A percentile compares a stretch with the other conserved stretches of the same genome.
These are phyloP conservation scores for Coranthus polyacanthus DNA, from an alignment of 2,797 vertebrate species.

Conservation along the genomic window DNA sequence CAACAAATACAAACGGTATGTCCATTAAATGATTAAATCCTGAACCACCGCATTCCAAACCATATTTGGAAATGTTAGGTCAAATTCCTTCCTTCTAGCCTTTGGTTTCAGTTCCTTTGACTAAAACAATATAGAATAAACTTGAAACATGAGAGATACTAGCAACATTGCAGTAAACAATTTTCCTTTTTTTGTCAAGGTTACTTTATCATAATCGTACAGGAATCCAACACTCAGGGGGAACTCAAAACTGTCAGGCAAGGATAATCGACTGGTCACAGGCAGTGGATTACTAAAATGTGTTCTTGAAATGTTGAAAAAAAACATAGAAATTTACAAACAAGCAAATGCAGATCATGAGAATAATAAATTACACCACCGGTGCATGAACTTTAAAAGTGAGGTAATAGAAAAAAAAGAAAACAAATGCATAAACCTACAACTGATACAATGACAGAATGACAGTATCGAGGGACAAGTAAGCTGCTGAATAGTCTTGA, in stretches of 20 bases:
- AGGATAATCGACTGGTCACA: not conserved
- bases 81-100: not conserved
- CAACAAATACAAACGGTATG: not conserved
- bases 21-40: not conserved
- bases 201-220: constrained; percentile 1
- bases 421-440: not conserved
- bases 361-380: no score
- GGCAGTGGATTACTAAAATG: not conserved
- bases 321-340: not conserved
- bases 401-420: no score
- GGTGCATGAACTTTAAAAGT: no score
- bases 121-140: no score
- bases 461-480: no score
- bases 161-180: not conserved
- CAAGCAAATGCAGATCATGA: not conserved
- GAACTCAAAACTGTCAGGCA: not conserved
- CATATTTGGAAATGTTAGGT: not conserved
- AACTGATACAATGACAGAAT: not conserved
- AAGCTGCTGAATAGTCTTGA: no score
- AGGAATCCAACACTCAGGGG: not conserved
- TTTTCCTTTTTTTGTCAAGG: not conserved
- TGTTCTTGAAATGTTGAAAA: not conserved
- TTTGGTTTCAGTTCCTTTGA: no score
- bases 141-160: not conserved
- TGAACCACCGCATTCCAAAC: not conserved